A percentile compares a stretch with the other conserved stretches of the same genome.
These are phyloP conservation scores for Pipistrellus kuhlii DNA, from an alignment of 2,797 vertebrate species.

Conservation along the genomic window DNA sequence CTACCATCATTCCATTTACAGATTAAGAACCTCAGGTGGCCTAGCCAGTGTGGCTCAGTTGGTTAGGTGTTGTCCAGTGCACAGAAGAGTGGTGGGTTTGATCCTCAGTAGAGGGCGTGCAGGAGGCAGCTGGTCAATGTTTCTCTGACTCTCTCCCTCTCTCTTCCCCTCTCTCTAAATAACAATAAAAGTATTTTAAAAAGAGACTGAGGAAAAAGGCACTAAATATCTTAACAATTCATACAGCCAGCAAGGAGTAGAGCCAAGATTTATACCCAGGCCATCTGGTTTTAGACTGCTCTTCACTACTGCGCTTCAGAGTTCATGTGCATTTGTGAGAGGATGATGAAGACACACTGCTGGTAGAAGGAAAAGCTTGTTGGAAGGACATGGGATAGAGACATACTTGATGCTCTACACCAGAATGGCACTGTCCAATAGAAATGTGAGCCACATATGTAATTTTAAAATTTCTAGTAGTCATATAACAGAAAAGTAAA, in stretches of 20 bases:
- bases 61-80: background rate
- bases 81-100: background rate
- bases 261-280: background rate
- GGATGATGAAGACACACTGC: background rate
- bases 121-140: background rate
- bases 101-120: background rate
- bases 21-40: background rate
- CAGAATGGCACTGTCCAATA: background rate
- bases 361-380: background rate
- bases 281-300: background rate
- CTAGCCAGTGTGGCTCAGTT: background rate
- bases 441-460: background rate
- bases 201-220: background rate
- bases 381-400: background rate
- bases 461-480: background rate
- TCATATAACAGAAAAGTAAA: background rate
- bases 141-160: background rate
- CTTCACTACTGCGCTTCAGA: background rate
- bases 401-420: fast-evolving
- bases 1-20: background rate
- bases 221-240: background rate
- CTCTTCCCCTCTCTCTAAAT: background rate
- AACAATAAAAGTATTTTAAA: background rate
- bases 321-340: background rate
- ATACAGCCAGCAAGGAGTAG: background rate